These are phyloP conservation scores for Hirudinaria manillensis DNA, from an alignment of 2,888 invertebrate genomes.

Conservation along the genomic window DNA sequence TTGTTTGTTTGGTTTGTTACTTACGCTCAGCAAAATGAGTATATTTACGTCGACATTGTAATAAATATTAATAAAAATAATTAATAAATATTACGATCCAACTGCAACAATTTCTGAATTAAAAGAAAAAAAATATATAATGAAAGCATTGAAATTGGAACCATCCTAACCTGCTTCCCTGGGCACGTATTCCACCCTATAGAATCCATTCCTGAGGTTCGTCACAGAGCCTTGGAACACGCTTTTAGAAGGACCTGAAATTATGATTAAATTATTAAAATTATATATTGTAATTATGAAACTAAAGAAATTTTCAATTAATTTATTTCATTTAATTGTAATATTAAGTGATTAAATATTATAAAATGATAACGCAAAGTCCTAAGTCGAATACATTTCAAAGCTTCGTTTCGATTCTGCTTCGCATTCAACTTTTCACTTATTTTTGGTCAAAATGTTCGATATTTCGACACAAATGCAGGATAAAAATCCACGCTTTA, in stretches of 20 bases:
- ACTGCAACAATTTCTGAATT: background rate
- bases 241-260: slow-evolving; percentile 35
- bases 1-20: background rate
- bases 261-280: background rate
- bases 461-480: no score
- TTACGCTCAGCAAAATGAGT: background rate
- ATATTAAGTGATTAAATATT: background rate
- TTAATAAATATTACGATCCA: background rate
- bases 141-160: background rate
- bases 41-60: background rate
- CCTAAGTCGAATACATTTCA: background rate
- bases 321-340: background rate
- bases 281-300: background rate
- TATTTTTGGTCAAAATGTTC: no score
- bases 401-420: no score
- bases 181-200: slow-evolving; percentile 45
- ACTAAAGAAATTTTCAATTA: background rate
- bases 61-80: background rate
- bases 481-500: no score
- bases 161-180: slow-evolving; percentile 41
- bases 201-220: slow-evolving; percentile 38
- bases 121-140: background rate
- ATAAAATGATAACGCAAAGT: background rate
- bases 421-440: no score
- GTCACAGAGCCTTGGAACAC: slow-evolving; percentile 35